These are phyloP conservation scores for Drosophila parthenogenetica DNA, from an alignment of 2,888 invertebrate genomes.

Conservation along the genomic window DNA sequence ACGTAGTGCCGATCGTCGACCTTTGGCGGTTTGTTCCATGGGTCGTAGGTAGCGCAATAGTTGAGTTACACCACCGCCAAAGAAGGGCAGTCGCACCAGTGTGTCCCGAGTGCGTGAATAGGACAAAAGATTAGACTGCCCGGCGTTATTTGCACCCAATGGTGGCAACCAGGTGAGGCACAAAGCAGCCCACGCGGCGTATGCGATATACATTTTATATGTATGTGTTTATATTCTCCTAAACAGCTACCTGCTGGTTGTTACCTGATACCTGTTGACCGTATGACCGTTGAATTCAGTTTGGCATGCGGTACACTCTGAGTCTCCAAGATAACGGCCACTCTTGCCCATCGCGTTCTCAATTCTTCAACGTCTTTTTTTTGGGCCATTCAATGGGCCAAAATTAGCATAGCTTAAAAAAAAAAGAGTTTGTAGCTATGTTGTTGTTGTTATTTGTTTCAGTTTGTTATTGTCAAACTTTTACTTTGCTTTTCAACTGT, in stretches of 20 bases:
- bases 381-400: conserved; percentile 9
- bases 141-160: not conserved
- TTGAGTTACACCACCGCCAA: conserved; percentile 76
- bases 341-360: conserved; percentile 47
- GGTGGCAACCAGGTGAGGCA: conserved; percentile 8
- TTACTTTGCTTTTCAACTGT: conserved; percentile 49
- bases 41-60: conserved; percentile 75
- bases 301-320: conserved; percentile 38
- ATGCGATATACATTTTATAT: conserved; percentile 41
- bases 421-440: not conserved
- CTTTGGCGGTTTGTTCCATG: conserved; percentile 42
- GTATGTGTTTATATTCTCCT: not conserved
- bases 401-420: conserved; percentile 54
- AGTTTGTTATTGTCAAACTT: conserved; percentile 38
- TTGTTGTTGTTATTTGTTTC: conserved; percentile 2
- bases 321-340: conserved; percentile 53
- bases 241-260: not conserved
- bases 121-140: conserved; percentile 18
- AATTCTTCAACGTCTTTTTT: conserved; percentile 33
- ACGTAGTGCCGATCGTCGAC: conserved; percentile 75
- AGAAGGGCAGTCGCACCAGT: conserved; percentile 67
- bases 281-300: conserved; percentile 43
- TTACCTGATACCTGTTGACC: conserved; percentile 38
- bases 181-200: conserved; percentile 27
- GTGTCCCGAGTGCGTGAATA: conserved; percentile 37